These are phyloP conservation scores for Sardinella longiceps DNA, from an alignment of 2,797 vertebrate genomes.

Conservation along the genomic window DNA sequence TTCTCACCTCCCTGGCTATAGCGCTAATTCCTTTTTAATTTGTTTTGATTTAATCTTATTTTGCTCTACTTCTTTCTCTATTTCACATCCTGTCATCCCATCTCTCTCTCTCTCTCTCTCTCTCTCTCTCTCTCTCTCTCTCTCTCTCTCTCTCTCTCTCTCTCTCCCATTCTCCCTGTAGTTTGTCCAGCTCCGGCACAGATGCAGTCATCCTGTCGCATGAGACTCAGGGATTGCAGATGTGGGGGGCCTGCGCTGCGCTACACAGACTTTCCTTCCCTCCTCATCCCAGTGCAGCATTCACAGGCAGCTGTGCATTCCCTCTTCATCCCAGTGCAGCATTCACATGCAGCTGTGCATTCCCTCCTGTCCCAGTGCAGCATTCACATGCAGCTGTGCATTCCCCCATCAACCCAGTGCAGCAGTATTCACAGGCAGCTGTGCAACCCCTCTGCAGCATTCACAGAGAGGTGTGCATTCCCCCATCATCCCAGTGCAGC, in stretches of 20 bases:
- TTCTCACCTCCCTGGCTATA: background rate
- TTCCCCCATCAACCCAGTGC: background rate
- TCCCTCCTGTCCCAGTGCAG: background rate
- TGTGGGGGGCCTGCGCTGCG: background rate
- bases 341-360: background rate
- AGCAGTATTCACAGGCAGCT: background rate
- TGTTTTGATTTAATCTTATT: background rate
- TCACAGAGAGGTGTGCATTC: no score
- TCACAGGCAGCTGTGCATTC: background rate
- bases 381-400: background rate
- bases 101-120: background rate
- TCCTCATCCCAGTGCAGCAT: background rate
- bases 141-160: background rate
- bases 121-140: background rate
- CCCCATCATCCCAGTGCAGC: background rate
- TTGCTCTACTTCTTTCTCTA: background rate
- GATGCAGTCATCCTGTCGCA: background rate
- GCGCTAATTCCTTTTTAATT: background rate
- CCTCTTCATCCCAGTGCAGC: background rate
- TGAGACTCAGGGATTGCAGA: background rate
- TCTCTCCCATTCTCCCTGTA: background rate
- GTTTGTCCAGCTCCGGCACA: background rate
- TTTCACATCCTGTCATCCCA: background rate
- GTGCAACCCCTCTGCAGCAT: no score
- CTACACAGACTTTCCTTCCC: background rate